Evolutionary conservation across 2,113 vertebrate species (phyloP), one percentile per base, ranked within the genome.

Genomic region (Proteles cristata): DNA sequence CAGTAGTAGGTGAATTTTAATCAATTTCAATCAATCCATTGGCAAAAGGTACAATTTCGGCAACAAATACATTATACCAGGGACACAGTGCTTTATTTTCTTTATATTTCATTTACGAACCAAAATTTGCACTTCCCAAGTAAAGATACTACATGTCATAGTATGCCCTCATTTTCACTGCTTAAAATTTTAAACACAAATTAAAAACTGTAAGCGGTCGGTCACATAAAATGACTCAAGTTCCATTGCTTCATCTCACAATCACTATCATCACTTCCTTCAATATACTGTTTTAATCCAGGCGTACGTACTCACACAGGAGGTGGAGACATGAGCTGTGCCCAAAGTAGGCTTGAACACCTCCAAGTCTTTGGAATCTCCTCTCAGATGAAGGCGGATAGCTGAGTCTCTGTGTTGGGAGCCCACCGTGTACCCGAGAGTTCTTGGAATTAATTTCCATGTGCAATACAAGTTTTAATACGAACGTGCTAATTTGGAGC

Each of bases 371-470:
- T 15, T 28, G 17, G 53, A 68, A 28, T 1, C 10, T 73, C 61
- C 33, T 45, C 28, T n/a, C 39, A 0, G 3, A 50, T 26, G 68
- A 50, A 82, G 35, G 66, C 35, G 31, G 1, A 2, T 2, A 23
- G 88, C 53, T 7, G 33, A 53, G 28, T 19, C 11, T 45, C 53
- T 55, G 7, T 5, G n/a, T 2, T 25, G 66, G 43, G 33, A 5
- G 11, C 10, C 35, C 17, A 2, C 33, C 1, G 28, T 19, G 11
- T 0, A 7, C 11, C 53, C 1, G n/a, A 31, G 25, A 28, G 25
- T 26, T 45, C 65, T 73, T 31, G 12, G 92, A 84, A 12, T 35
- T n/a, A 2, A 68, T 8, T 43, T 50, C 92, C 82, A 35, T 0
- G 39, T 61, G 55, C 89, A n/a, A 48, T 10, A 8, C 31, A 74